phyloP scores from a whole-genome alignment of 2,113 vertebrate species.

The Oncorhynchus clarkii region DNA sequence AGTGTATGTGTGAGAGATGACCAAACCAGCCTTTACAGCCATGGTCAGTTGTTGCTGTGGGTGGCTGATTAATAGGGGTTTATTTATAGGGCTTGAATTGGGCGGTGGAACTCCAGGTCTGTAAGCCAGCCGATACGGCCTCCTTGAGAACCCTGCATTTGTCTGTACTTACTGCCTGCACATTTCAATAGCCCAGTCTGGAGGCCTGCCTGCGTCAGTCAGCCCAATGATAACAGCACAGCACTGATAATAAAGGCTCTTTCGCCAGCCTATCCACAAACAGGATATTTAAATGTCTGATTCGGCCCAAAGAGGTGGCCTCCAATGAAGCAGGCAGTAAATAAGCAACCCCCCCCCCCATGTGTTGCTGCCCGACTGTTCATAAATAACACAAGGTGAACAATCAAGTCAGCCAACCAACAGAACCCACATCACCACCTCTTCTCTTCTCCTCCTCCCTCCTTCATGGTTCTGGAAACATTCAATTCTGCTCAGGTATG shows the following conservation, averaged over 20 bases:
- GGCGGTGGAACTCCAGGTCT: slow-evolving; percentile 64
- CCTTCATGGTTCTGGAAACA: slow-evolving; percentile 30
- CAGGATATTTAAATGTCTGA: slow-evolving; percentile 64
- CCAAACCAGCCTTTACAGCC: slow-evolving; percentile 61
- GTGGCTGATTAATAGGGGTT: slow-evolving; percentile 80
- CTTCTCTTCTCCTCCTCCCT: slow-evolving; percentile 13
- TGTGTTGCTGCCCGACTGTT: slow-evolving; percentile 32
- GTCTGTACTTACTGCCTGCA: slow-evolving; percentile 59
- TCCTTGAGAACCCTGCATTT: slow-evolving; percentile 24
- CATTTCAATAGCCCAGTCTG: slow-evolving; percentile 68
- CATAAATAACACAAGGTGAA: slow-evolving; percentile 63
- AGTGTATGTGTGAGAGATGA: slow-evolving; percentile 36
- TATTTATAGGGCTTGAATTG: slow-evolving; percentile 81
- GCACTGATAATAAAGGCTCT: slow-evolving; percentile 48
- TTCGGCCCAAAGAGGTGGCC: slow-evolving; percentile 38
- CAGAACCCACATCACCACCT: neutral
- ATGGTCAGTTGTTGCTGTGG: slow-evolving; percentile 69
- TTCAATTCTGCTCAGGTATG: slow-evolving; percentile 43
- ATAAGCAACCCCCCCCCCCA: slow-evolving; percentile 47
- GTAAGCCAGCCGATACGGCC: slow-evolving; percentile 71
- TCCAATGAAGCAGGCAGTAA: slow-evolving; percentile 48
- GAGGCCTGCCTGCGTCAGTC: slow-evolving; percentile 39
- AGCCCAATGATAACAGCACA: slow-evolving; percentile 39
- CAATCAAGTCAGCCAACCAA: slow-evolving; percentile 37
- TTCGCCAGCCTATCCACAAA: slow-evolving; percentile 40